Evolutionary conservation across 2,888 invertebrate species (phyloP).

Genomic region (Yponomeuta malinellus): DNA sequence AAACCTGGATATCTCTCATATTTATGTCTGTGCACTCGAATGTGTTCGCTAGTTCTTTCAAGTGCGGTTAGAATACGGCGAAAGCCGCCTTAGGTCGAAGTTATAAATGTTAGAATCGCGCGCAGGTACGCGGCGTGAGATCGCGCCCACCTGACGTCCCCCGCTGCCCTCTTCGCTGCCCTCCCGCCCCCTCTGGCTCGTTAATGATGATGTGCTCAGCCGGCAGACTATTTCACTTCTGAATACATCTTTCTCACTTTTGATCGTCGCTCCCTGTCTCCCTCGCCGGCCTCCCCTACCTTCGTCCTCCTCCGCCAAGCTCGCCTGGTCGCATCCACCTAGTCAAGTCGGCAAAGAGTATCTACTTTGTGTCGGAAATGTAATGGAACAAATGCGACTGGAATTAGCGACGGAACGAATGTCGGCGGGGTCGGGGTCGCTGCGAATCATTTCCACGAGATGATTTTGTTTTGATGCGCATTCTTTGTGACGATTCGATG

Average conservation of each 20-base stretch:
- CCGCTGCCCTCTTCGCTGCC: constrained; percentile 76
- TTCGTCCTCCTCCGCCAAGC: constrained; percentile 50
- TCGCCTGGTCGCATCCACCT: constrained; percentile 73
- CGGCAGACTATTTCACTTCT: constrained; percentile 85
- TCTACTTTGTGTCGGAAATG: constrained; percentile 76
- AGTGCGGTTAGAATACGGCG: constrained; percentile 20
- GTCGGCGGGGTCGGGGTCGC: constrained; percentile 48
- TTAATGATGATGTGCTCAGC: constrained; percentile 87
- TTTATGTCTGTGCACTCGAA: constrained; percentile 72
- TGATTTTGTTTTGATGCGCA: constrained; percentile 70
- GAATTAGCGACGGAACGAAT: constrained; percentile 74
- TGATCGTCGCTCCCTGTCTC: constrained; percentile 57
- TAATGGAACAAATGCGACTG: constrained; percentile 76
- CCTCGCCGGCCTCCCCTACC: constrained; percentile 35
- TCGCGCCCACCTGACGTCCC: constrained; percentile 74
- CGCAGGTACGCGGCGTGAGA: constrained; percentile 74
- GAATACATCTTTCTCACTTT: constrained; percentile 79
- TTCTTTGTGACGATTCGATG: constrained; percentile 38
- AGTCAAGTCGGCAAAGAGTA: constrained; percentile 74
- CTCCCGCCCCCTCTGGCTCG: constrained; percentile 79
- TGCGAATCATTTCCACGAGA: constrained; percentile 68
- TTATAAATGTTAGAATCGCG: constrained; percentile 58
- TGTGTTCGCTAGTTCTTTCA: constrained; percentile 53
- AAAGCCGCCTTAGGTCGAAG: background rate
- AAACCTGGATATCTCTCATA: constrained; percentile 73